phyloP scores from a whole-genome alignment of 2,888 invertebrate species.

The Limnephilus auricula region DNA sequence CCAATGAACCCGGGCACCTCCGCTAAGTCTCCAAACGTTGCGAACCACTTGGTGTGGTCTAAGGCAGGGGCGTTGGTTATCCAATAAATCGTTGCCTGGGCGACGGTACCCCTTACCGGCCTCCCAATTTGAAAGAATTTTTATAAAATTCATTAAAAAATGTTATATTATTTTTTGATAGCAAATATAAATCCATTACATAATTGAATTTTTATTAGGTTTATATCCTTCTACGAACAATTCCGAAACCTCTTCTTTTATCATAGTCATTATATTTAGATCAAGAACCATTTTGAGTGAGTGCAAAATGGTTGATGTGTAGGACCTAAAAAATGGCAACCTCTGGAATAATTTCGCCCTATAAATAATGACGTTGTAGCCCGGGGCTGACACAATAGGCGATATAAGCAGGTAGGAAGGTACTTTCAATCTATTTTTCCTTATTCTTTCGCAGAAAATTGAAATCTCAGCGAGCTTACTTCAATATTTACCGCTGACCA shows the following conservation, averaged over 20 bases:
- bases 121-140: too few species aligned
- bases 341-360: neutral
- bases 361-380: conserved; percentile 4
- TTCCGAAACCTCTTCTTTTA: neutral
- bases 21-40: too few species aligned
- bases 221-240: conserved; percentile 13
- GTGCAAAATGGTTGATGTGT: neutral
- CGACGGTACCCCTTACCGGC: too few species aligned
- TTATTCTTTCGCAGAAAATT: conserved; percentile 16
- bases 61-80: too few species aligned
- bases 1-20: too few species aligned
- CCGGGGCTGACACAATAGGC: too few species aligned
- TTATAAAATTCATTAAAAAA: neutral
- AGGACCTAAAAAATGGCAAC: conserved; percentile 2
- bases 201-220: neutral
- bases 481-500: neutral
- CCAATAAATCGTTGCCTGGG: too few species aligned
- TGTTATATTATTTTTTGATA: neutral
- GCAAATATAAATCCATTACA: neutral
- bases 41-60: too few species aligned
- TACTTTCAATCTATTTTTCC: conserved; percentile 9
- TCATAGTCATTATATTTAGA: conserved; percentile 29
- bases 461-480: neutral
- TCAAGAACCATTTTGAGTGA: neutral
- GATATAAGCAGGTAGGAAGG: neutral